A percentile compares a stretch with the other conserved stretches of the same genome.
Evolutionary conservation across 2,113 vertebrate species (phyloP).

Genomic region (Nothocercus julius): DNA sequence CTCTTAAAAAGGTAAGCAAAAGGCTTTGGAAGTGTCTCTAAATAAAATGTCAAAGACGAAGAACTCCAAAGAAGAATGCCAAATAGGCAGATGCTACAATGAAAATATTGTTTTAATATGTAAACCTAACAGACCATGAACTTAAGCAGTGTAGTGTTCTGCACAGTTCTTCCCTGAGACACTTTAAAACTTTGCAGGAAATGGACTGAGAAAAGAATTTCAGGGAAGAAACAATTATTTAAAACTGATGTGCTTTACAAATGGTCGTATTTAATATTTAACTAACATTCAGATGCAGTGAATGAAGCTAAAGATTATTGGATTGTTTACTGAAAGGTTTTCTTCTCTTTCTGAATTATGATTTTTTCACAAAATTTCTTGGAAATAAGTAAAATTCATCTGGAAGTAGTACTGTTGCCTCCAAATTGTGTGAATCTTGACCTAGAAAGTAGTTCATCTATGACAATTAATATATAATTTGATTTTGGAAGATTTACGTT

Average conservation of each 20-base stretch:
- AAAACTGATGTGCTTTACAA: background rate
- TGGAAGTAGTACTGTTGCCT: background rate
- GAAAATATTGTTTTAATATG: background rate
- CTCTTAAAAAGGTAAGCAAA: conserved; percentile 88
- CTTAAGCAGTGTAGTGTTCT: background rate
- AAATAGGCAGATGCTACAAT: background rate
- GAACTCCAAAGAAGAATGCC: background rate
- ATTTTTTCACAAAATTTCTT: background rate
- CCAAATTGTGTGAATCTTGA: background rate
- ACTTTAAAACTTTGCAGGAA: background rate
- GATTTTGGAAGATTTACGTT: background rate
- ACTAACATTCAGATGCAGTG: background rate
- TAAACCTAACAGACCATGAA: background rate
- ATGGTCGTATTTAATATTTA: background rate
- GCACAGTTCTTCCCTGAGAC: background rate
- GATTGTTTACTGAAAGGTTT: background rate
- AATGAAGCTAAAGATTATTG: background rate
- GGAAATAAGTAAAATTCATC: background rate
- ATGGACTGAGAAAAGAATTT: background rate
- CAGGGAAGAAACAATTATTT: background rate
- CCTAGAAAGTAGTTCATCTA: background rate
- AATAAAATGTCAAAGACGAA: background rate
- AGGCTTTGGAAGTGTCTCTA: background rate
- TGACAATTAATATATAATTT: background rate
- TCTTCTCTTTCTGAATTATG: background rate